Conservation (phyloP, 2,797 vertebrate species). For the Eidolon dupreanum region DNA sequence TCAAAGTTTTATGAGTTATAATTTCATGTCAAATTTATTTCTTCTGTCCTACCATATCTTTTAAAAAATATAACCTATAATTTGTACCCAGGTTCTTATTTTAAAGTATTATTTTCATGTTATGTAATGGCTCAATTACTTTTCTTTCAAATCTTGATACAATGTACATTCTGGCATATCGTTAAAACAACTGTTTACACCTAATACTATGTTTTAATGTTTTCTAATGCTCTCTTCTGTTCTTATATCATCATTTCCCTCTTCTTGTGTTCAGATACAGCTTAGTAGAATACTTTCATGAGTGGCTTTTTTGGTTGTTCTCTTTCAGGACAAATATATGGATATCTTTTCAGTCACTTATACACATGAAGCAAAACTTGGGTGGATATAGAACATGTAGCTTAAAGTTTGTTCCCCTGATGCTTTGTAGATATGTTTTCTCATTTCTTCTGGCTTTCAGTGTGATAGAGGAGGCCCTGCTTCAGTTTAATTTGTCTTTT, state of each 20-base stretch:
- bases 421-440: neutral
- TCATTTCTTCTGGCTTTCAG: neutral
- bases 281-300: neutral
- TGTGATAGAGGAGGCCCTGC: neutral
- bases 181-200: neutral
- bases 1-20: neutral
- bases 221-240: neutral
- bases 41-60: neutral
- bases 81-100: neutral
- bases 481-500: neutral
- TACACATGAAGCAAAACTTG: neutral
- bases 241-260: neutral
- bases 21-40: neutral
- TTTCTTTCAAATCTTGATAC: neutral
- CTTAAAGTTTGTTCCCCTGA: neutral
- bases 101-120: neutral
- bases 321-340: neutral
- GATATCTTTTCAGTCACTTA: neutral
- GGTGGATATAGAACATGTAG: neutral
- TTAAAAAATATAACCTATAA: neutral
- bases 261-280: neutral
- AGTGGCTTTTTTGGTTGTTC: neutral
- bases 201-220: neutral
- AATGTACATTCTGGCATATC: neutral
- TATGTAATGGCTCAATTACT: neutral